Percentiles rank a stretch among this genome's conserved stretches.
These are phyloP conservation scores for Tuberolachnus salignus DNA, from an alignment of 2,888 invertebrate genomes.

Conservation along the genomic window DNA sequence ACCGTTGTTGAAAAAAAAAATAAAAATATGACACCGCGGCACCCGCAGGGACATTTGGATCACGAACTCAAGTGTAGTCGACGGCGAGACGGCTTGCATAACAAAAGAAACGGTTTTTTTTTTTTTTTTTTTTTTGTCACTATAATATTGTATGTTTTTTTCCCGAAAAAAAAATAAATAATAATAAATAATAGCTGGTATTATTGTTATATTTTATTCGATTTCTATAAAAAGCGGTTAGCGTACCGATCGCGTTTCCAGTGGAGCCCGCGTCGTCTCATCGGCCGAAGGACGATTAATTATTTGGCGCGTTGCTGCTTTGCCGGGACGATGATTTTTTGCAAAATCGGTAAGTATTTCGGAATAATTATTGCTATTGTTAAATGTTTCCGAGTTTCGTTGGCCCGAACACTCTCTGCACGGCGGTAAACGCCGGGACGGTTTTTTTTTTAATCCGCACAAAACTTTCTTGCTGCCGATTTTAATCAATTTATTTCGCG, in stretches of 20 bases:
- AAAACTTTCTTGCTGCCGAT: no score
- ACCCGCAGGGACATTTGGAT: slow-evolving; percentile 40
- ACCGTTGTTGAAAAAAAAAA: slow-evolving; percentile 12
- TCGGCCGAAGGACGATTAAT: background rate
- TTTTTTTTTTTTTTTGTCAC: no score
- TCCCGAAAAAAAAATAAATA: background rate
- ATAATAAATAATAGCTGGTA: background rate
- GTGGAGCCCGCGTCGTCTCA: background rate
- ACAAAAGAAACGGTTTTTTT: slow-evolving; percentile 26
- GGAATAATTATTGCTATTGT: background rate
- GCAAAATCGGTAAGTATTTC: slow-evolving; percentile 28
- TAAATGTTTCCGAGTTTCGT: no score
- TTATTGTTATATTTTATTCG: background rate
- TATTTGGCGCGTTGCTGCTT: background rate
- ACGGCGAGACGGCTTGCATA: slow-evolving; percentile 31
- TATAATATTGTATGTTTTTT: background rate
- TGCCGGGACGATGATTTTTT: slow-evolving; percentile 4
- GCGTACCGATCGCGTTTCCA: background rate
- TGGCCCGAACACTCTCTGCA: no score
- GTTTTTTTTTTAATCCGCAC: no score
- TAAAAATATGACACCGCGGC: background rate
- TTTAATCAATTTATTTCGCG: no score
- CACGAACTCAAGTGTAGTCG: slow-evolving; percentile 23
- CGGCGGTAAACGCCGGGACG: no score
- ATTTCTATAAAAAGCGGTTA: slow-evolving; percentile 40